Evolutionary conservation across 2,888 invertebrate genomes (phyloP).

Genomic region (Drosophila falleni): DNA sequence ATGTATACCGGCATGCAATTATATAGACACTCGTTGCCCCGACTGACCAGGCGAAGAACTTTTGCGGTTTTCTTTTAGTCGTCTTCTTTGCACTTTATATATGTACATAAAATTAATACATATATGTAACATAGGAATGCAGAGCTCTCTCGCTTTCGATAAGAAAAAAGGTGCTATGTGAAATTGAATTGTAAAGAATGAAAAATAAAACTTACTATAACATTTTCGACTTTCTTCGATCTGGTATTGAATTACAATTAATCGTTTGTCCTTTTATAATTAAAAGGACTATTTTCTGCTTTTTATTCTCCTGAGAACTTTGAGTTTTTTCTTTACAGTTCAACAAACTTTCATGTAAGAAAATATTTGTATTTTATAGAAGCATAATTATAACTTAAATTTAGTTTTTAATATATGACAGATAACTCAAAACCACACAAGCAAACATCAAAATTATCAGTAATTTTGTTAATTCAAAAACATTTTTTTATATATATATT

Average conservation of each 20-base stretch:
- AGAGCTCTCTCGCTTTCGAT: slow-evolving; percentile 4
- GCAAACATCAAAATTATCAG: background rate
- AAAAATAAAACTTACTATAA: slow-evolving; percentile 20
- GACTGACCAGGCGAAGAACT: slow-evolving; percentile 16
- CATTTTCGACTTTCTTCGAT: slow-evolving; percentile 10
- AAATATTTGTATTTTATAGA: background rate
- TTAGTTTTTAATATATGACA: slow-evolving; percentile 12
- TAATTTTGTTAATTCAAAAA: background rate
- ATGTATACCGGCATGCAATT: slow-evolving; percentile 8
- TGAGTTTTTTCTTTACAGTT: background rate
- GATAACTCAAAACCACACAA: slow-evolving; percentile 9
- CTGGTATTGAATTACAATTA: background rate
- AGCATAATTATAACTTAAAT: slow-evolving; percentile 23
- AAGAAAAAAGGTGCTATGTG: slow-evolving; percentile 7
- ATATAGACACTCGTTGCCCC: slow-evolving; percentile 5
- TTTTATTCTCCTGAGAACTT: background rate
- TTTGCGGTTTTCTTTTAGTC: slow-evolving; percentile 19
- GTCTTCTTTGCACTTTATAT: background rate
- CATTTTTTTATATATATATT: background rate
- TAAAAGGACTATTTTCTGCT: background rate
- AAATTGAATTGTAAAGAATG: background rate
- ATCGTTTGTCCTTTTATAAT: background rate
- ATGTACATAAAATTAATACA: background rate
- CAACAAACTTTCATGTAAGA: background rate
- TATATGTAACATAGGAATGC: slow-evolving; percentile 1